phyloP scores from a whole-genome alignment of 2,113 vertebrate species.

The Podarcis cretensis region DNA sequence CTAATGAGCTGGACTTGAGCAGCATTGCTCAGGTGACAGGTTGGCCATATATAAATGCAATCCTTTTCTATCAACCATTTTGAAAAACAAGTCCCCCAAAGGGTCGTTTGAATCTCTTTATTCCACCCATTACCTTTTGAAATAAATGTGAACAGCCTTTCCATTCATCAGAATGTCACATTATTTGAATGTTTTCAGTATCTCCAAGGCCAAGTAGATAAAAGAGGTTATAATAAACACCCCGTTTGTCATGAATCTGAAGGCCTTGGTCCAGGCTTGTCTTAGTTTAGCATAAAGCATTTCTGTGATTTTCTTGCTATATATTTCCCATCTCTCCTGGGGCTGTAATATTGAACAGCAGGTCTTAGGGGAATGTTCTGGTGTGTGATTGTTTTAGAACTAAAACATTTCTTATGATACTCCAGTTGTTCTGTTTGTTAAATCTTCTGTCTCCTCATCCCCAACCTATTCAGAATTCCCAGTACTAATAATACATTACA shows the following conservation, averaged over 20 bases:
- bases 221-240: not conserved
- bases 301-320: not conserved
- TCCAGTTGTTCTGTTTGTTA: not conserved
- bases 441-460: not conserved
- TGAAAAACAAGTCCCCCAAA: not conserved
- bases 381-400: fast-evolving
- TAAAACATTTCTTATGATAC: not conserved
- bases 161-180: not conserved
- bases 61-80: not conserved
- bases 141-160: not conserved
- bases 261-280: not conserved
- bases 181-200: not conserved
- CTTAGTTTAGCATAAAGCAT: constrained; percentile 3
- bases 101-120: not conserved
- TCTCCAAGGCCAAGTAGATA: not conserved
- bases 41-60: not conserved
- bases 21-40: not conserved
- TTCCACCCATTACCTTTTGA: not conserved
- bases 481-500: not conserved
- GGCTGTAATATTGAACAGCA: constrained; percentile 26
- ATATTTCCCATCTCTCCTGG: not conserved
- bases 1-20: not conserved
- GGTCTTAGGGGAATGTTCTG: not conserved
- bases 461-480: fast-evolving
- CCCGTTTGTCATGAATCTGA: not conserved